These are phyloP conservation scores for Kradibia gibbosae DNA, from an alignment of 1,140 invertebrate genomes.

Conservation along the genomic window DNA sequence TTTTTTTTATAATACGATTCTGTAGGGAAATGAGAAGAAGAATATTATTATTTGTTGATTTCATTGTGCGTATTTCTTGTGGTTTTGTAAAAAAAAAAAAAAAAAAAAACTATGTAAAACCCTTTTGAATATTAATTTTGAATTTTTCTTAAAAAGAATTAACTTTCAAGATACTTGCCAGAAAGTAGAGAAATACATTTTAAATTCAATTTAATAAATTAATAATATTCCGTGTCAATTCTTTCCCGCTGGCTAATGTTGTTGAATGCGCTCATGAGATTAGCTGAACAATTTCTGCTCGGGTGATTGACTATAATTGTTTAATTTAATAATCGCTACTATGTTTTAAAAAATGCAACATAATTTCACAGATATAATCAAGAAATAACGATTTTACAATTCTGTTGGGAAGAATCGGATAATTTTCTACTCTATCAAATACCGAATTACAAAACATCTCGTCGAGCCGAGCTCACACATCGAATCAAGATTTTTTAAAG, in stretches of 20 bases:
- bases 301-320: not conserved
- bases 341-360: not conserved
- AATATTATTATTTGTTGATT: too few species aligned
- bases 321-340: not conserved
- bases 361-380: not conserved
- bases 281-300: not conserved
- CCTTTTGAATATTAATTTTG: too few species aligned
- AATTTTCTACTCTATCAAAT: not conserved
- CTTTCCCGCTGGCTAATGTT: not conserved
- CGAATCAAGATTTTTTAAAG: constrained; percentile 7
- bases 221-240: not conserved
- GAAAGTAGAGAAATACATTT: not conserved
- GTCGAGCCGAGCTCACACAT: not conserved
- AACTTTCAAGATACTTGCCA: too few species aligned
- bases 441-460: constrained; percentile 2
- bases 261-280: not conserved
- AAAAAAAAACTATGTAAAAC: too few species aligned
- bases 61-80: too few species aligned
- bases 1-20: too few species aligned
- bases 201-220: not conserved
- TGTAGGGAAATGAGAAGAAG: too few species aligned
- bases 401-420: not conserved
- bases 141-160: too few species aligned
- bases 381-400: not conserved
- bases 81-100: too few species aligned